A percentile compares a stretch with the other conserved stretches of the same genome.
Evolutionary conservation across 1,140 invertebrate species (phyloP).

Genomic region (Eriosoma lanigerum): DNA sequence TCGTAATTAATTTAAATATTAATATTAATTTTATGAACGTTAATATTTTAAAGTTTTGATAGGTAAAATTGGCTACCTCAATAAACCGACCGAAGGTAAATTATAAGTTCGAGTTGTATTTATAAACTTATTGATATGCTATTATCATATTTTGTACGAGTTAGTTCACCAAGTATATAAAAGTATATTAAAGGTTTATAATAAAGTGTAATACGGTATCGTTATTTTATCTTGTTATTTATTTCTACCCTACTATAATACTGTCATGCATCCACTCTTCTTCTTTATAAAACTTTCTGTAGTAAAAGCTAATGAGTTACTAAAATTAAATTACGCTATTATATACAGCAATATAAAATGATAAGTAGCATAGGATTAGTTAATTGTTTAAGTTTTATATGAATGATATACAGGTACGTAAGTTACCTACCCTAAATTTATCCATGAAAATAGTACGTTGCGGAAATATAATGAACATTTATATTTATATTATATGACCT

Average conservation of each 20-base stretch:
- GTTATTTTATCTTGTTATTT: constrained; percentile 23
- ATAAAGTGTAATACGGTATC: neutral
- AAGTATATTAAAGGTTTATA: constrained; percentile 4
- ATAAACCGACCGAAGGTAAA: neutral
- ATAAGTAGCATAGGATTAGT: neutral
- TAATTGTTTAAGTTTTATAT: neutral
- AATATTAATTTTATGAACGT: no score
- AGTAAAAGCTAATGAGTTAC: constrained; percentile 2
- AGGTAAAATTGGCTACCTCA: neutral
- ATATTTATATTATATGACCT: no score
- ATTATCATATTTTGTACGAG: constrained; percentile 37
- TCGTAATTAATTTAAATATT: no score
- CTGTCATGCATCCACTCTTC: no score
- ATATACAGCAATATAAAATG: neutral
- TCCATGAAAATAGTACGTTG: neutral
- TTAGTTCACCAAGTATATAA: constrained; percentile 21
- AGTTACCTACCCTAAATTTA: neutral
- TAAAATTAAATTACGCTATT: neutral
- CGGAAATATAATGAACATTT: neutral
- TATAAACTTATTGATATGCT: constrained; percentile 10
- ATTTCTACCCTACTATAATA: constrained; percentile 23
- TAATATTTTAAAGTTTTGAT: constrained; percentile 9
- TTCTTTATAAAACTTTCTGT: neutral
- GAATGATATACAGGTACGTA: no score
- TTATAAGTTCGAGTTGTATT: constrained; percentile 8